Evolutionary conservation across 2,888 invertebrate genomes (phyloP), one percentile per base, ranked within the genome.

Genomic region (Saturnia pavonia): DNA sequence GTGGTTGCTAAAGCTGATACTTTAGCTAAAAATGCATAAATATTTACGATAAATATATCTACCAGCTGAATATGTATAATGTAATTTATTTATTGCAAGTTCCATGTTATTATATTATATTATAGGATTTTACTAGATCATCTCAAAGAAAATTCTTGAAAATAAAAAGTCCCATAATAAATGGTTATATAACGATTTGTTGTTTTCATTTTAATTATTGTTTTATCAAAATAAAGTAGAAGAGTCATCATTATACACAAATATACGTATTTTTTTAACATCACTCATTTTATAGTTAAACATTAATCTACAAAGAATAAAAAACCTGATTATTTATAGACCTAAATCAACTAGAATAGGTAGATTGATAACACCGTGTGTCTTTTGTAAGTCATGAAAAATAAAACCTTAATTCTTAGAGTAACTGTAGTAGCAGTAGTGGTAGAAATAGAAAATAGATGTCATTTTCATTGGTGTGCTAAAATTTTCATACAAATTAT

Each of bases 1-100:
- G 98, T 98, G 69, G 94, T 96, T 71, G 95, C 95, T 73, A 98
- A 98, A 91, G 98, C 98, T 75, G 97, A 98, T 81, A 95, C 96
- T 76, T 92, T 97, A 78, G 96, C 96, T 73, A 94, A 95, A 84
- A 88, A 97, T 89, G 97, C 97, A 70, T 85, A 80, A 83, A 68
- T 34, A 34, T 79, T 76, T 76, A 76, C 98, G 74, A 98, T 98
- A 85, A 99, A 91, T 45, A 63, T 43, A 22, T 8, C 40, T 48
- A 51, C 22, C 34, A 48, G 16, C 11, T 45, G 22, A 9, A 66
- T 65, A 40, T 34, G 40, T 67, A 11, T 68, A 57, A 70, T 16
- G 43, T 63, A 51, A 65, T 43, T 60, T 27, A 54, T 69, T 66
- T 43, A 42, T 70, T 70, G 42, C 16, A 51, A 40, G 25, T 70